Evolutionary conservation across 2,797 vertebrate species (phyloP).

Genomic region (Babyrousa celebensis): DNA sequence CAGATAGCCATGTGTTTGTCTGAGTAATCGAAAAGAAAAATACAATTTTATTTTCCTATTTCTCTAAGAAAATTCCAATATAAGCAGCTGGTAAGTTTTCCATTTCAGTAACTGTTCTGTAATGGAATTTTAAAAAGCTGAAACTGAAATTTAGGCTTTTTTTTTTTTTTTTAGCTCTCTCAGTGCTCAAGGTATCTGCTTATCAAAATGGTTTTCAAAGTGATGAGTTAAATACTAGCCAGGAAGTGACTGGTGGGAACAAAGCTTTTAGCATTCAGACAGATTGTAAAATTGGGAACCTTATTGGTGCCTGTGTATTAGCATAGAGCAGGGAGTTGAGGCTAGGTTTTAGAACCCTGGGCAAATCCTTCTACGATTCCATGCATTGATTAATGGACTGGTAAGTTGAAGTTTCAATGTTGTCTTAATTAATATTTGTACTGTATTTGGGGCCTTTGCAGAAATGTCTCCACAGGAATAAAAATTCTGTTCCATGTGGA

Average conservation of each 20-base stretch:
- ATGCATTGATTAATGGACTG: neutral
- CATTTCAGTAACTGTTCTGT: constrained; percentile 69
- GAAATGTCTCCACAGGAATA: neutral
- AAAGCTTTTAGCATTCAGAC: constrained; percentile 70
- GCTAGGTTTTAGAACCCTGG: neutral
- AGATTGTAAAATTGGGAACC: neutral
- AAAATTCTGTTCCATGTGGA: neutral
- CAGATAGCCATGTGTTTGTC: constrained; percentile 71
- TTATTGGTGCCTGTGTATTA: neutral
- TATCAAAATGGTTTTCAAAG: constrained; percentile 80
- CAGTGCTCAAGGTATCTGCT: constrained; percentile 57
- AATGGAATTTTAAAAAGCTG: constrained; percentile 72
- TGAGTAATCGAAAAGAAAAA: constrained; percentile 80
- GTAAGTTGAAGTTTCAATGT: neutral
- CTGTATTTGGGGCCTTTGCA: neutral
- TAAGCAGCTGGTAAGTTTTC: constrained; percentile 67
- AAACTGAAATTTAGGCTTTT: constrained; percentile 66
- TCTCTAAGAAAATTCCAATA: constrained; percentile 78
- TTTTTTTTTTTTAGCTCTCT: constrained; percentile 61
- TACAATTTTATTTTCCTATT: neutral
- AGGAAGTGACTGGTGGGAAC: constrained; percentile 54
- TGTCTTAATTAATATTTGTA: constrained; percentile 56
- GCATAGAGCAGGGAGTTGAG: neutral
- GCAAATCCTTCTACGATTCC: neutral
- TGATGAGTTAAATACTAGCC: constrained; percentile 67